A percentile compares a stretch with the other conserved stretches of the same genome.
Evolutionary conservation across 1,140 invertebrate species (phyloP).

Genomic region (Drosophila pruinosa): DNA sequence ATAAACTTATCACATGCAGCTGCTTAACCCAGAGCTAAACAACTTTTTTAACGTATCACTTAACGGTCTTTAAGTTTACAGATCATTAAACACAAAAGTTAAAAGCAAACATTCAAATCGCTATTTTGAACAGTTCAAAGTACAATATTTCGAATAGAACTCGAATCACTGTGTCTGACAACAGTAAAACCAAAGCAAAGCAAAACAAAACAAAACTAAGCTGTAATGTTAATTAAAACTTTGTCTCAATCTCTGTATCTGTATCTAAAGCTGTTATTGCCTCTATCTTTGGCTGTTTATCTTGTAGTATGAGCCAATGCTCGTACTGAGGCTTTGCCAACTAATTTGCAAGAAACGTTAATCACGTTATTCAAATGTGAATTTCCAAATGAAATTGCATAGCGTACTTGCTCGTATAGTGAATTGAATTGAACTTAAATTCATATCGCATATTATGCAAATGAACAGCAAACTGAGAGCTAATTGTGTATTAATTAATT

Average conservation of each 20-base stretch:
- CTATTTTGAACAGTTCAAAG: constrained; percentile 4
- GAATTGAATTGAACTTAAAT: constrained; percentile 54
- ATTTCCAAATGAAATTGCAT: constrained; percentile 38
- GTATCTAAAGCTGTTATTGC: constrained; percentile 3
- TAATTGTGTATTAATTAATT: constrained; percentile 78
- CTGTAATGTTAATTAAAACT: constrained; percentile 78
- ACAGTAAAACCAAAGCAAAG: constrained; percentile 15
- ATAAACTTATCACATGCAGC: not conserved
- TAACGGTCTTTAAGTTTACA: constrained; percentile 28
- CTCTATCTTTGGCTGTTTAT: constrained; percentile 27
- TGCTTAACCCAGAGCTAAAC: constrained; percentile 35
- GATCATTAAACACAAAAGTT: constrained; percentile 20
- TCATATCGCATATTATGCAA: constrained; percentile 65
- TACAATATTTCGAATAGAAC: constrained; percentile 1
- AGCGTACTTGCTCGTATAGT: not conserved
- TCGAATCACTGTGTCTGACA: constrained; percentile 43
- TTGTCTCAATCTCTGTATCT: constrained; percentile 31
- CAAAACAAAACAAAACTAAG: constrained; percentile 43
- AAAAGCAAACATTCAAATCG: not conserved
- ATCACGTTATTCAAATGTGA: constrained; percentile 68
- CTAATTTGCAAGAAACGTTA: constrained; percentile 76
- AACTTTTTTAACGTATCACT: constrained; percentile 50
- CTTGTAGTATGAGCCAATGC: constrained; percentile 1
- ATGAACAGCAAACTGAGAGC: constrained; percentile 52
- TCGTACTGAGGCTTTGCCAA: constrained; percentile 35